These are phyloP conservation scores for Cataglyphis albicans DNA, from an alignment of 2,888 invertebrate species.

Conservation along the genomic window DNA sequence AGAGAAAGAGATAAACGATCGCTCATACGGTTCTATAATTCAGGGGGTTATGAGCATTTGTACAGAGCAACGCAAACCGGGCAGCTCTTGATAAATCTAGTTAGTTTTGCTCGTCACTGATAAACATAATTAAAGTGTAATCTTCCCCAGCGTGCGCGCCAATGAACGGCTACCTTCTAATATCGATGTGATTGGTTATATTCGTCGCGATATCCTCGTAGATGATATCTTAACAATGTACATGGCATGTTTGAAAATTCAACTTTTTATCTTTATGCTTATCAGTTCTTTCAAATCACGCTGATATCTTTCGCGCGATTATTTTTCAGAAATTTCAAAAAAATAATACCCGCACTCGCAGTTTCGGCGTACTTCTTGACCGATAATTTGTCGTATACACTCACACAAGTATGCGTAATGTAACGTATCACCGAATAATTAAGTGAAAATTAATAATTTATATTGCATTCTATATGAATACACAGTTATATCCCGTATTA, in stretches of 20 bases:
- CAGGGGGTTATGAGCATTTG: conserved; percentile 69
- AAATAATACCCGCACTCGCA: not conserved
- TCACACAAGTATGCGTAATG: conserved; percentile 26
- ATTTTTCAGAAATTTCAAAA: not conserved
- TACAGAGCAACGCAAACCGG: conserved; percentile 67
- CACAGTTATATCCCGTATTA: conserved; percentile 34
- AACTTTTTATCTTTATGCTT: not conserved
- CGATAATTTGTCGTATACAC: conserved; percentile 33
- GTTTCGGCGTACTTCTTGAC: conserved; percentile 18
- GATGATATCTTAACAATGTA: conserved; percentile 30
- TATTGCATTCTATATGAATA: conserved; percentile 39
- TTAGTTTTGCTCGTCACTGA: conserved; percentile 74
- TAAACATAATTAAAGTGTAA: conserved; percentile 78
- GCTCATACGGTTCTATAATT: conserved; percentile 65
- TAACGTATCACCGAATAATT: conserved; percentile 33
- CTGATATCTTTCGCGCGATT: conserved; percentile 1
- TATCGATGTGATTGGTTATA: conserved; percentile 2
- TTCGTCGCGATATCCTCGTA: conserved; percentile 13
- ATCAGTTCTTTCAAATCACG: not conserved
- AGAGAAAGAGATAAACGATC: conserved; percentile 55
- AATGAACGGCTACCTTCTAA: conserved; percentile 37
- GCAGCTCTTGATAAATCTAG: conserved; percentile 75
- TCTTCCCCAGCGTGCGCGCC: conserved; percentile 62
- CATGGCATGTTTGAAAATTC: conserved; percentile 13
- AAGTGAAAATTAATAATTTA: conserved; percentile 64